Percentiles rank a stretch among this genome's conserved stretches.
phyloP scores from a whole-genome alignment of 2,888 invertebrate species.

The Hirudinaria manillensis region DNA sequence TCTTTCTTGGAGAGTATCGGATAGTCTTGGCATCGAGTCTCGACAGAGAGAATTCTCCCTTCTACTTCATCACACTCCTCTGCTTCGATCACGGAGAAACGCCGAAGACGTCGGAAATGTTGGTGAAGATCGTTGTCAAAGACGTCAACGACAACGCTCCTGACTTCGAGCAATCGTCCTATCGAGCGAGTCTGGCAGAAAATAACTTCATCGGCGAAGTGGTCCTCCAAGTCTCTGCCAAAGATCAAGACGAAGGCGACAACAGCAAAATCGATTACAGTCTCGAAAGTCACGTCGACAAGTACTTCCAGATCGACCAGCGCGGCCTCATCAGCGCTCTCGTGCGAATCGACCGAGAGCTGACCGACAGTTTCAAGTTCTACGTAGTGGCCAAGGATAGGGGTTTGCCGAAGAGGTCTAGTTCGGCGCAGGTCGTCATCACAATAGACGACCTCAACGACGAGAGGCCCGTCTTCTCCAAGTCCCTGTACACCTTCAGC shows the following conservation, averaged over 20 bases:
- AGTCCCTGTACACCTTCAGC: slow-evolving; percentile 34
- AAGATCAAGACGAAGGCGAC: slow-evolving; percentile 36
- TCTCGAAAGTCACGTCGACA: slow-evolving; percentile 61
- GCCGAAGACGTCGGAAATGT: slow-evolving; percentile 25
- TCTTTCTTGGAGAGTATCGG: slow-evolving; percentile 27
- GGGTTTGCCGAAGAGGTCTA: slow-evolving; percentile 31
- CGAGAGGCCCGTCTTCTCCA: slow-evolving; percentile 37
- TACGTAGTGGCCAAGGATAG: slow-evolving; percentile 49
- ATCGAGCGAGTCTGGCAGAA: slow-evolving; percentile 35
- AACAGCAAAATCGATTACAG: slow-evolving; percentile 38
- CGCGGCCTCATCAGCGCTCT: slow-evolving; percentile 74
- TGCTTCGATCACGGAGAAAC: slow-evolving; percentile 36
- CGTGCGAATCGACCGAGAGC: slow-evolving; percentile 80
- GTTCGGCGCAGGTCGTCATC: slow-evolving; percentile 33
- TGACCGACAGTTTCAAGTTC: slow-evolving; percentile 73
- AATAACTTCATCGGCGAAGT: slow-evolving; percentile 38
- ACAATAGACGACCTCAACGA: slow-evolving; percentile 38
- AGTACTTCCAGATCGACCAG: slow-evolving; percentile 73
- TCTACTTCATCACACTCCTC: slow-evolving; percentile 33
- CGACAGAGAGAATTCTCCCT: slow-evolving; percentile 32
- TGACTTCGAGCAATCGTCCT: slow-evolving; percentile 32
- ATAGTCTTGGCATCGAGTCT: slow-evolving; percentile 31
- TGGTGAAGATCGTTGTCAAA: slow-evolving; percentile 32
- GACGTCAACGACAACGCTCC: slow-evolving; percentile 39
- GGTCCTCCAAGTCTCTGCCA: slow-evolving; percentile 37